Conservation (phyloP, 2,113 vertebrate species). For the Salvelinus sp. region DNA sequence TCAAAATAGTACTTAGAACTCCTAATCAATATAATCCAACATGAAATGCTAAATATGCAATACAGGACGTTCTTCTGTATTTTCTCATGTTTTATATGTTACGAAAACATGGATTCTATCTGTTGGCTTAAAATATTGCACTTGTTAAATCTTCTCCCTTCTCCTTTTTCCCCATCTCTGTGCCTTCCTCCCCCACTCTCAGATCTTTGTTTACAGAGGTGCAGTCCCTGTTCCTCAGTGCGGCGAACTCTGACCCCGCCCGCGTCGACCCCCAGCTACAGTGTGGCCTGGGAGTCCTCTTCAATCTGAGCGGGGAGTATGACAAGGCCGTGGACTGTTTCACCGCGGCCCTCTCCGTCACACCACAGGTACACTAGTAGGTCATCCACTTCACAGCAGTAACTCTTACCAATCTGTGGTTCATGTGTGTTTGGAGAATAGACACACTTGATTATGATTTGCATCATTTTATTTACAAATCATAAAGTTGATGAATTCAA, state of each 20-base stretch:
- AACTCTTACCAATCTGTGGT: too few relatives aligned
- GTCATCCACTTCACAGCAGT: too few relatives aligned
- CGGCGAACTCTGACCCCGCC: slow-evolving; percentile 82
- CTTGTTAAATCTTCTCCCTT: background rate
- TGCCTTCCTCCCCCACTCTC: slow-evolving; percentile 12
- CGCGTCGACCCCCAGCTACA: slow-evolving; percentile 94
- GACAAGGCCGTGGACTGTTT: slow-evolving; percentile 98
- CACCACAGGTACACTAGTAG: slow-evolving; percentile 78
- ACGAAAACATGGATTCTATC: background rate
- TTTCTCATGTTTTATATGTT: too few relatives aligned
- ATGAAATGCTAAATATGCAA: background rate
- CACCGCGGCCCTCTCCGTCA: slow-evolving; percentile 87
- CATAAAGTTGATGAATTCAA: too few relatives aligned
- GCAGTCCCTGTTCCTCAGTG: slow-evolving; percentile 88
- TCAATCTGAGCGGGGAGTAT: slow-evolving; percentile 96
- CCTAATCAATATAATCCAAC: background rate
- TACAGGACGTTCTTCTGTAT: too few relatives aligned
- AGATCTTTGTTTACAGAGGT: slow-evolving; percentile 91
- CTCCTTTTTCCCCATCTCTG: background rate
- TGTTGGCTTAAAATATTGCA: background rate
- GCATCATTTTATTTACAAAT: too few relatives aligned
- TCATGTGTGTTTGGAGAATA: too few relatives aligned
- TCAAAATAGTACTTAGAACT: background rate
- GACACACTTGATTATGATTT: too few relatives aligned
- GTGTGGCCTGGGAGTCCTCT: slow-evolving; percentile 94